Conservation (phyloP, 2,797 vertebrate genomes). For the Danio aesculapii region DNA sequence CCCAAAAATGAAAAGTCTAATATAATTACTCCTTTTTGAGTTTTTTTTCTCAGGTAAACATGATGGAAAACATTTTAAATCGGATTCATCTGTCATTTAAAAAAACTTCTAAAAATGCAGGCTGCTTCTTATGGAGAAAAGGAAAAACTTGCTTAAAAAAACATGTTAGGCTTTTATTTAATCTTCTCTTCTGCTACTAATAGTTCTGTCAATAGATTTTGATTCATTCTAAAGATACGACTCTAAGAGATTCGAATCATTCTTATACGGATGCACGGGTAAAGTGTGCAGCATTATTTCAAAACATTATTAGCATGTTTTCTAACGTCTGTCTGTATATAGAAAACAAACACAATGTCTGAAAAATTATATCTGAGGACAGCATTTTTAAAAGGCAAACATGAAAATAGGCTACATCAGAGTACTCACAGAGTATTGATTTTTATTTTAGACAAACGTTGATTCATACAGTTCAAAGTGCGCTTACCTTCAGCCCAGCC, state of each 20-base stretch:
- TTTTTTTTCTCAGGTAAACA: no score
- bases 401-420: no score
- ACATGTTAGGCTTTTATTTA: neutral
- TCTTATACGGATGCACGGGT: neutral
- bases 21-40: no score
- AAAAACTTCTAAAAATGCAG: no score
- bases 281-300: neutral
- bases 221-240: neutral
- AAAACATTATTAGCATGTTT: neutral
- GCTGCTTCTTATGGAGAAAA: no score
- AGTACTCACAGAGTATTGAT: neutral
- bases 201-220: neutral
- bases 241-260: neutral
- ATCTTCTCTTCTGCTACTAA: neutral
- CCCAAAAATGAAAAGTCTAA: no score
- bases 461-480: neutral
- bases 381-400: neutral
- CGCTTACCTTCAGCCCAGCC: constrained; percentile 80
- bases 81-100: no score
- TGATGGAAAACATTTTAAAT: no score
- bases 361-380: neutral
- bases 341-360: neutral
- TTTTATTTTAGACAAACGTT: neutral
- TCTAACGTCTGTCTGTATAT: neutral
- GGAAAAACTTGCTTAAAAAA: neutral